These are phyloP conservation scores for Ephestia elutella DNA, from an alignment of 1,140 invertebrate genomes.

Conservation along the genomic window DNA sequence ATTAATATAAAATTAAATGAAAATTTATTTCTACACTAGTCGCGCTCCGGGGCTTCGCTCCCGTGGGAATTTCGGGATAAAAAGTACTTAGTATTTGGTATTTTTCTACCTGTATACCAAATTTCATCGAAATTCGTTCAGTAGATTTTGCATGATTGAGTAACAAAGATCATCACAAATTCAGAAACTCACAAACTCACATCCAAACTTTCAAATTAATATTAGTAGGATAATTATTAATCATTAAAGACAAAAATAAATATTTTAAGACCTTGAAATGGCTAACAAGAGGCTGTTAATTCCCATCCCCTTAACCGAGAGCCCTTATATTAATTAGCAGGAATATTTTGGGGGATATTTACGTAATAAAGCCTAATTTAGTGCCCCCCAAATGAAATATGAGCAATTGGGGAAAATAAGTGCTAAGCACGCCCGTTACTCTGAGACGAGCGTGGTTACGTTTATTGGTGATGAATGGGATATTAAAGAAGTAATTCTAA, in stretches of 20 bases:
- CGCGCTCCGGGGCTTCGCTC: too few species aligned
- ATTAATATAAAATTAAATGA: too few species aligned
- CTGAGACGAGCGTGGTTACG: background rate
- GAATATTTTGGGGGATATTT: constrained; percentile 70
- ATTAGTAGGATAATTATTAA: too few species aligned
- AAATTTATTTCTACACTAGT: too few species aligned
- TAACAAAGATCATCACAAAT: too few species aligned
- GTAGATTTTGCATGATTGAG: too few species aligned
- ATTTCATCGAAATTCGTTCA: too few species aligned
- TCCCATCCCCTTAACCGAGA: constrained; percentile 36
- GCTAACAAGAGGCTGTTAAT: constrained; percentile 40
- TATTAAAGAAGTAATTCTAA: constrained; percentile 2
- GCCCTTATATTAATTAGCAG: constrained; percentile 69
- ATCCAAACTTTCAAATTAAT: too few species aligned
- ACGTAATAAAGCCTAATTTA: constrained; percentile 72
- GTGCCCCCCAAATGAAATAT: constrained; percentile 65
- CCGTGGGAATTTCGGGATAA: too few species aligned
- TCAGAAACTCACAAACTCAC: too few species aligned
- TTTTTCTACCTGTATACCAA: too few species aligned
- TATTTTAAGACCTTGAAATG: constrained; percentile 1
- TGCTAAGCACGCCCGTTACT: constrained; percentile 36
- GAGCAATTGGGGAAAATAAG: constrained; percentile 63
- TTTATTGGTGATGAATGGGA: background rate
- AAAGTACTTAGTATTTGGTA: too few species aligned
- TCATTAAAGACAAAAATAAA: background rate